Conservation (phyloP, 1,140 invertebrate species). For the Sesamia nonagrioides region DNA sequence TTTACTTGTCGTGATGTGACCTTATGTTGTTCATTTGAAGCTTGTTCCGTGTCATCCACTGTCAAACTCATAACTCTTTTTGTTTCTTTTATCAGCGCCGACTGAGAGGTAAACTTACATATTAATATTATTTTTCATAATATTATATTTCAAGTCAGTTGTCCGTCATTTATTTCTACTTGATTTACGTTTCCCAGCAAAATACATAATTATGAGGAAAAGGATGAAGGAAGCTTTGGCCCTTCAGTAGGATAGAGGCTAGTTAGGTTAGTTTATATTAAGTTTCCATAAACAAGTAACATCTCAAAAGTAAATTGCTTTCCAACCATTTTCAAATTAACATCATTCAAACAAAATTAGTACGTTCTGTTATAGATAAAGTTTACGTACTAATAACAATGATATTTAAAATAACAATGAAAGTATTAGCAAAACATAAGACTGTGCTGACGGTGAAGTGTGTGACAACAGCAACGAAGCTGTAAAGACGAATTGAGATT, state of each 20-base stretch:
- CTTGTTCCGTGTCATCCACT: slow-evolving; percentile 56
- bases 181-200: no score
- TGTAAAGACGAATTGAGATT: not conserved
- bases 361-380: no score
- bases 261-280: no score
- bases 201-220: no score
- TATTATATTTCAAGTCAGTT: no score
- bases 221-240: no score
- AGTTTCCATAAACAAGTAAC: no score
- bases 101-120: slow-evolving; percentile 57
- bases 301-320: no score
- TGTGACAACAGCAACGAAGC: slow-evolving; percentile 83
- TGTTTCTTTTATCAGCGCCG: slow-evolving; percentile 59
- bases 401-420: not conserved
- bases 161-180: no score
- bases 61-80: slow-evolving; percentile 57
- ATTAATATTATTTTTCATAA: slow-evolving; percentile 32
- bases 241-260: no score
- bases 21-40: slow-evolving; percentile 40
- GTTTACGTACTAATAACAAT: not conserved
- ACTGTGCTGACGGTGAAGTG: slow-evolving; percentile 30
- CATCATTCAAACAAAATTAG: no score
- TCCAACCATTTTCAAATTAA: no score
- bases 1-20: slow-evolving; percentile 8
- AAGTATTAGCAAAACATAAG: not conserved